These are phyloP conservation scores for Isurus oxyrinchus DNA, from an alignment of 2,113 vertebrate genomes.

Conservation along the genomic window DNA sequence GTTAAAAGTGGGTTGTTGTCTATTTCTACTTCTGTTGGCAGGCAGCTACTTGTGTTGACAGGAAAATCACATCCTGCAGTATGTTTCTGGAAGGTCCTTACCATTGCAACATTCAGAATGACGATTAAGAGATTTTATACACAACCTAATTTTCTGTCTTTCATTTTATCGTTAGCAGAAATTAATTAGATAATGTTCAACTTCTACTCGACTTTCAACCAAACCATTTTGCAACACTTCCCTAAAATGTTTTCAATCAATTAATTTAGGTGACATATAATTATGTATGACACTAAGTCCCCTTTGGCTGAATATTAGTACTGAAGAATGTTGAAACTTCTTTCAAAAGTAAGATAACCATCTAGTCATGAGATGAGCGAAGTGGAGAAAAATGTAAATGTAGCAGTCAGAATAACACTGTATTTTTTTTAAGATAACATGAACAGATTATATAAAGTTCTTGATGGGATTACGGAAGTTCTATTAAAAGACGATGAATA, in stretches of 20 bases:
- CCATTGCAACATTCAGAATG: background rate
- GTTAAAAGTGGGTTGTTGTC: background rate
- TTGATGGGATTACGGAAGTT: background rate
- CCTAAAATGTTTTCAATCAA: background rate
- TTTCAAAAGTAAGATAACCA: slow-evolving; percentile 25
- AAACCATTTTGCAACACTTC: background rate
- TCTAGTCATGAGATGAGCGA: slow-evolving; percentile 5
- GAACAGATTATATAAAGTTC: background rate
- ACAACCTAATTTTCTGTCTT: background rate
- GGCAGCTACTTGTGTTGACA: background rate
- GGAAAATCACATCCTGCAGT: background rate
- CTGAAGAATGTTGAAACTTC: background rate
- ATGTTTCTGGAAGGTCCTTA: background rate
- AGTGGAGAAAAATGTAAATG: slow-evolving; percentile 11
- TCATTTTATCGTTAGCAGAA: background rate
- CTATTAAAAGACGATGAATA: background rate
- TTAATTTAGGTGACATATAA: background rate
- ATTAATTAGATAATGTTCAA: background rate
- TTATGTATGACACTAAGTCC: background rate
- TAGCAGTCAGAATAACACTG: background rate
- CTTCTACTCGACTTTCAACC: background rate
- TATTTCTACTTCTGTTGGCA: background rate
- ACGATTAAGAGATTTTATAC: background rate
- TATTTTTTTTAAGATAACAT: background rate
- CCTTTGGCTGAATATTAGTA: background rate